These are phyloP conservation scores for Neomorphus geoffroyi DNA, from an alignment of 2,797 vertebrate genomes.

Conservation along the genomic window DNA sequence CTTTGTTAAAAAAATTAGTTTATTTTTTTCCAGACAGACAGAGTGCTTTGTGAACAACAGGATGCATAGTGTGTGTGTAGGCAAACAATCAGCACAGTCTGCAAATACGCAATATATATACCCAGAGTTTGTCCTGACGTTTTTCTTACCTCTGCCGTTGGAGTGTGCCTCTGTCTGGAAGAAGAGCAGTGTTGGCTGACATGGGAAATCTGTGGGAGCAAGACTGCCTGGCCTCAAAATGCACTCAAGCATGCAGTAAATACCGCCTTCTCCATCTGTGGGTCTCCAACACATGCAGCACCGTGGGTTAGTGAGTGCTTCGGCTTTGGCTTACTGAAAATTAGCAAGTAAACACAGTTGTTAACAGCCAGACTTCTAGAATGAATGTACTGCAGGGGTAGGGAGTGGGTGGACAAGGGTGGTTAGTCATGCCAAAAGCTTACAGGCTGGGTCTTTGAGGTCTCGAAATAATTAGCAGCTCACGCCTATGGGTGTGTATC, in stretches of 20 bases:
- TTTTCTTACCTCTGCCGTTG: background rate
- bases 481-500: background rate
- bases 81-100: background rate
- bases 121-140: background rate
- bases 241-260: background rate
- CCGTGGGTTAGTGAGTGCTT: background rate
- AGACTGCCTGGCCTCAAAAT: background rate
- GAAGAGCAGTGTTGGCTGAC: background rate
- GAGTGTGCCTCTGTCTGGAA: background rate
- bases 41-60: background rate
- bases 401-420: conserved; percentile 3
- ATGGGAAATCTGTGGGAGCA: background rate
- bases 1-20: background rate
- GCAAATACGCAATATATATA: background rate
- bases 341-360: background rate
- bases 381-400: background rate
- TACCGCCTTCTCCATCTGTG: background rate
- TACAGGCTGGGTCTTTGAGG: background rate
- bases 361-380: background rate
- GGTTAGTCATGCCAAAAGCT: conserved; percentile 6
- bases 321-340: background rate
- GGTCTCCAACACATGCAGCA: background rate
- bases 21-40: background rate
- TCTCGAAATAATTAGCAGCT: conserved; percentile 3
- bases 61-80: background rate